These are phyloP conservation scores for Pachycephala philippinensis DNA, from an alignment of 2,113 vertebrate species.

Conservation along the genomic window DNA sequence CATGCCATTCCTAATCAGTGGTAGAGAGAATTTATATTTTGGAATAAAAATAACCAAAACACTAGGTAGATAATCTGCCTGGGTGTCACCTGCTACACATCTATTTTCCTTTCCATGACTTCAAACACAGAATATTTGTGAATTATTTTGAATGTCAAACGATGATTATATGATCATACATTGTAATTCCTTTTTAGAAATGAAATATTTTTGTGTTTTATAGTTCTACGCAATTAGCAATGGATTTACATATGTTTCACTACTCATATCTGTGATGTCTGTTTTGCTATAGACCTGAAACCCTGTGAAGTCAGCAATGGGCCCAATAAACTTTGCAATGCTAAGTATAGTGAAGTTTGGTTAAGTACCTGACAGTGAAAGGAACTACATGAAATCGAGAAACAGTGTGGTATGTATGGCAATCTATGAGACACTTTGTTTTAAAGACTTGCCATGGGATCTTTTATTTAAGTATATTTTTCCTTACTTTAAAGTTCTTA, in stretches of 20 bases:
- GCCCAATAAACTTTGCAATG: background rate
- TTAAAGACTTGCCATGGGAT: background rate
- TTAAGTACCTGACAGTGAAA: background rate
- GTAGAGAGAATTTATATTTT: background rate
- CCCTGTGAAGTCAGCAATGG: background rate
- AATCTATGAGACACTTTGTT: background rate
- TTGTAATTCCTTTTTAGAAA: background rate
- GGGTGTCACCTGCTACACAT: background rate
- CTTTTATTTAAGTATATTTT: background rate
- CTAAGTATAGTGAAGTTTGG: background rate
- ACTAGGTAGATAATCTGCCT: background rate
- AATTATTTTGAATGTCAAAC: background rate
- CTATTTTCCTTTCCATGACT: background rate
- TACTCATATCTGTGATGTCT: background rate
- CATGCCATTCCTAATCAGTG: background rate
- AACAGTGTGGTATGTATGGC: background rate
- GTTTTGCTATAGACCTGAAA: background rate
- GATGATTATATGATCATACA: background rate
- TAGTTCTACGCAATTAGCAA: background rate
- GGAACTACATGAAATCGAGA: background rate
- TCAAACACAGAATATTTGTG: background rate
- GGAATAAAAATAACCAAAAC: background rate
- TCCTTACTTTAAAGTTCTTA: background rate
- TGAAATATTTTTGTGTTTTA: background rate
- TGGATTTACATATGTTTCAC: background rate